A percentile compares a stretch with the other conserved stretches of the same genome.
phyloP scores from a whole-genome alignment of 2,888 invertebrate genomes.

The Cosmorhoe ocellata region DNA sequence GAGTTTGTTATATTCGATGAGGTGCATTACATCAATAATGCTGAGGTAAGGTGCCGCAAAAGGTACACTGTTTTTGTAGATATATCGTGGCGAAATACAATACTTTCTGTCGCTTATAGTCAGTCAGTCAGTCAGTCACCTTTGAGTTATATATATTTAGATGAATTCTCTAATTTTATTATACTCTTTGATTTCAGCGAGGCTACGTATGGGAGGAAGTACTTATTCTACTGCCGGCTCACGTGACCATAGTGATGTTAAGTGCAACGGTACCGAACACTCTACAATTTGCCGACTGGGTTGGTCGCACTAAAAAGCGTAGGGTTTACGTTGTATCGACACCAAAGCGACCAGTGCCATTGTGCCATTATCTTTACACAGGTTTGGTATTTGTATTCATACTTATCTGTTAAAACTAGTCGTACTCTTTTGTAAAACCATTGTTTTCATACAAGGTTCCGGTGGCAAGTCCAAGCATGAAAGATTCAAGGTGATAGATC shows the following conservation, averaged over 20 bases:
- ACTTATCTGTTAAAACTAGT: no score
- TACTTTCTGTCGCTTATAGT: no score
- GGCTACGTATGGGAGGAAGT: slow-evolving; percentile 99
- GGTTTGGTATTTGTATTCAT: slow-evolving; percentile 69
- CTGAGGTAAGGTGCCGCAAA: slow-evolving; percentile 83
- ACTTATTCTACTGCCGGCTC: slow-evolving; percentile 95
- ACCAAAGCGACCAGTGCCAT: slow-evolving; percentile 95
- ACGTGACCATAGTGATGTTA: slow-evolving; percentile 97
- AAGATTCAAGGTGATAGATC: slow-evolving; percentile 90
- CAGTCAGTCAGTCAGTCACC: no score
- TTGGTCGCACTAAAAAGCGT: slow-evolving; percentile 92
- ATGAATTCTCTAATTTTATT: no score
- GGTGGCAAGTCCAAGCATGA: slow-evolving; percentile 90
- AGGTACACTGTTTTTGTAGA: no score
- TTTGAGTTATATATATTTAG: no score
- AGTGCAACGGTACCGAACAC: slow-evolving; percentile 99
- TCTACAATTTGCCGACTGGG: slow-evolving; percentile 97
- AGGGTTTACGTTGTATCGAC: slow-evolving; percentile 97
- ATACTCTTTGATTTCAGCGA: slow-evolving; percentile 77
- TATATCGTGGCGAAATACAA: no score
- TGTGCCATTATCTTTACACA: slow-evolving; percentile 96
- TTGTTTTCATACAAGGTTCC: slow-evolving; percentile 59
- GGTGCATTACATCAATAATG: slow-evolving; percentile 99
- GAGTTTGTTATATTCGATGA: slow-evolving; percentile 99
- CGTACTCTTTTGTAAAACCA: no score